These are phyloP conservation scores for Dromiciops gliroides DNA, from an alignment of 2,113 vertebrate genomes.

Conservation along the genomic window DNA sequence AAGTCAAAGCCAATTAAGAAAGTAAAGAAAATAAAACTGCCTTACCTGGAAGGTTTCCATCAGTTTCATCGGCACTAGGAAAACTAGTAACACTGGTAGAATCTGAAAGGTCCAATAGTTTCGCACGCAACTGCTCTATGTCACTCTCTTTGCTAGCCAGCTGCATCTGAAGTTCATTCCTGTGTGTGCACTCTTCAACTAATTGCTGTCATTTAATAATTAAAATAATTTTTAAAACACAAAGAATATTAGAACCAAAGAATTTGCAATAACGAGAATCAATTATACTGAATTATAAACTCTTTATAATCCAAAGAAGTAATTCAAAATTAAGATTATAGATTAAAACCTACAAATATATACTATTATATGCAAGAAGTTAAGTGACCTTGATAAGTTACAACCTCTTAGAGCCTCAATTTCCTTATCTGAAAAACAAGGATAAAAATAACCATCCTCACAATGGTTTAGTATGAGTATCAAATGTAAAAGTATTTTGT, in stretches of 20 bases:
- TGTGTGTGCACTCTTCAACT: constrained; percentile 92
- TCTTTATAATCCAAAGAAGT: constrained; percentile 28
- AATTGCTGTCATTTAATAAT: constrained; percentile 89
- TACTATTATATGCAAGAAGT: neutral
- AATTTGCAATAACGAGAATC: constrained; percentile 58
- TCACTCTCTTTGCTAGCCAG: constrained; percentile 99
- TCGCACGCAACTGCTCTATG: constrained; percentile 95
- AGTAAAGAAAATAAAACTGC: constrained; percentile 16
- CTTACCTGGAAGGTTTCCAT: constrained; percentile 94
- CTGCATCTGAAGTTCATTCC: constrained; percentile 98
- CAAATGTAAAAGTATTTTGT: neutral
- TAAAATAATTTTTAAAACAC: constrained; percentile 56
- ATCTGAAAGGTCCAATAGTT: constrained; percentile 95
- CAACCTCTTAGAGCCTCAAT: neutral
- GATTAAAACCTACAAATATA: constrained; percentile 6
- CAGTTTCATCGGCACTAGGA: constrained; percentile 91
- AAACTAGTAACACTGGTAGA: constrained; percentile 95
- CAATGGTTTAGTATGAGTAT: neutral
- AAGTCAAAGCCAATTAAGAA: constrained; percentile 23
- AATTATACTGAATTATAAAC: neutral
- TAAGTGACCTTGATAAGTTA: neutral
- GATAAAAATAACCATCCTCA: neutral
- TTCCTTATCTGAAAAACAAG: neutral
- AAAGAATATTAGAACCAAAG: constrained; percentile 46
- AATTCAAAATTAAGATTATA: constrained; percentile 31